Percentiles rank a stretch among this genome's conserved stretches.
Conservation (phyloP, 1,140 invertebrate genomes). For the Aphelinus certus region DNA sequence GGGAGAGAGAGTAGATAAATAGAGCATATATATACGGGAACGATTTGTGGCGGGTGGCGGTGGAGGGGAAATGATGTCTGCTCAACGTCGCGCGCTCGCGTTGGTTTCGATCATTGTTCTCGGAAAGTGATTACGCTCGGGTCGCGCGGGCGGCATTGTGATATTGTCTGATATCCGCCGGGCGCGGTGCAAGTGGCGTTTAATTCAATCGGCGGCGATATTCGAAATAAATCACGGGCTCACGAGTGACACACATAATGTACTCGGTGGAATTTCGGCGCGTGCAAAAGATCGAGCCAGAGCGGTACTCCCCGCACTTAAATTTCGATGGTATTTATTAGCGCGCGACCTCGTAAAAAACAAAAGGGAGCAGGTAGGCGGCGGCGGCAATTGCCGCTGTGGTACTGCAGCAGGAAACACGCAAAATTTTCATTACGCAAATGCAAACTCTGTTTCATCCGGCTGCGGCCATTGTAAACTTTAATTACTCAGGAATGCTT, state of each 20-base stretch:
- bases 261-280: neutral
- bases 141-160: neutral
- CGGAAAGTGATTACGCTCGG: constrained; percentile 17
- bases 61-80: too few species aligned
- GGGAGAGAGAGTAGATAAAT: too few species aligned
- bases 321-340: neutral
- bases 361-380: neutral
- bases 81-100: too few species aligned
- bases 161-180: neutral
- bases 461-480: constrained; percentile 3
- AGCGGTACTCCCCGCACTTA: neutral
- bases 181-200: constrained; percentile 7
- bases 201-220: constrained; percentile 15
- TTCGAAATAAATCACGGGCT: constrained; percentile 5
- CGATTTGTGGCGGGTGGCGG: too few species aligned
- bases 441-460: constrained; percentile 18
- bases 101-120: constrained; percentile 4
- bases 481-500: constrained; percentile 27
- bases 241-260: neutral
- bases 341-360: neutral
- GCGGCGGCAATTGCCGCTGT: neutral
- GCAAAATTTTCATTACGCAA: constrained; percentile 33
- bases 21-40: too few species aligned
- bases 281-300: too few species aligned
- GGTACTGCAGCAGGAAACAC: neutral